Conservation (phyloP, 2,888 invertebrate species). For the Lingula anatina region DNA sequence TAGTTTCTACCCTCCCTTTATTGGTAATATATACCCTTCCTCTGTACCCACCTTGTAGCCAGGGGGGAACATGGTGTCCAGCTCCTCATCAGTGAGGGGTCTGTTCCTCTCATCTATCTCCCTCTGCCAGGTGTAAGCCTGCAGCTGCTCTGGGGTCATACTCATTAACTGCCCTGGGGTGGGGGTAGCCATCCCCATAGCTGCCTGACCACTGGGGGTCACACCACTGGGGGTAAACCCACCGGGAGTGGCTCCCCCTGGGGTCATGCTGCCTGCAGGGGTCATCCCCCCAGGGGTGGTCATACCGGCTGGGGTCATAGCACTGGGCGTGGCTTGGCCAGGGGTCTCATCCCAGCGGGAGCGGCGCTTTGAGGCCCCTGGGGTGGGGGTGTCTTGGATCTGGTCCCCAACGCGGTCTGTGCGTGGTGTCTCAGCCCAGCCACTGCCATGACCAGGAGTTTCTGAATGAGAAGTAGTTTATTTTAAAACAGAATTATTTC, state of each 20-base stretch:
- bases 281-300: constrained; percentile 57
- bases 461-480: too few relatives aligned
- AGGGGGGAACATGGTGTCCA: constrained; percentile 95
- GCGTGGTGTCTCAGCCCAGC: constrained; percentile 99
- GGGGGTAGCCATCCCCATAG: constrained; percentile 98
- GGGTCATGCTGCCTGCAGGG: constrained; percentile 52
- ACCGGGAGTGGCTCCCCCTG: constrained; percentile 49
- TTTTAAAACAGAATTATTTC: too few relatives aligned
- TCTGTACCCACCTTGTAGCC: constrained; percentile 96
- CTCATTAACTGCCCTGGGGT: constrained; percentile 90
- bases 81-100: constrained; percentile 92
- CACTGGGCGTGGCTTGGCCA: constrained; percentile 55
- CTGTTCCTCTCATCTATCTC: constrained; percentile 98
- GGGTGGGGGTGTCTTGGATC: constrained; percentile 87
- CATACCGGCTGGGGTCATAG: constrained; percentile 52
- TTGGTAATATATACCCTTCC: too few relatives aligned
- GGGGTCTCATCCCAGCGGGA: constrained; percentile 99
- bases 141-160: constrained; percentile 99
- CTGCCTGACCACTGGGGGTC: constrained; percentile 66
- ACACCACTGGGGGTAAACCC: constrained; percentile 51
- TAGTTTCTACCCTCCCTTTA: too few relatives aligned
- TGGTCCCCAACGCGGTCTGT: constrained; percentile 67
- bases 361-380: constrained; percentile 87
- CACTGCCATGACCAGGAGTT: constrained; percentile 91
- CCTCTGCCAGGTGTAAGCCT: constrained; percentile 96